Evolutionary conservation across 2,113 vertebrate genomes (phyloP).

Genomic region (Stictonetta naevosa): DNA sequence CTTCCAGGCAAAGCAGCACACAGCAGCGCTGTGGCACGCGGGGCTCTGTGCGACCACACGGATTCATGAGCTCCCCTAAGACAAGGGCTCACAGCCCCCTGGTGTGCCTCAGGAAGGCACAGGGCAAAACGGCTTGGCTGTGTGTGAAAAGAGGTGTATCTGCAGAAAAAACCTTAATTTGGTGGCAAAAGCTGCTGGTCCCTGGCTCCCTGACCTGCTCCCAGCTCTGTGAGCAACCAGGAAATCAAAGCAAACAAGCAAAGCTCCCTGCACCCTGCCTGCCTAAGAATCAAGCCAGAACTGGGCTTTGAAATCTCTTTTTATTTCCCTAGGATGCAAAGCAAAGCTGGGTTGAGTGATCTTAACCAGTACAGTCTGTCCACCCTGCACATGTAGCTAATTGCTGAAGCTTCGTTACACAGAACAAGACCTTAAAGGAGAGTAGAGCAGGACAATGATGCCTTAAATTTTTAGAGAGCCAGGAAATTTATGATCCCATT

Average conservation of each 20-base stretch:
- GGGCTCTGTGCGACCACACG: neutral
- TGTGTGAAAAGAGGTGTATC: neutral
- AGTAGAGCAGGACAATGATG: neutral
- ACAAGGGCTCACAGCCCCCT: neutral
- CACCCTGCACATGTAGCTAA: neutral
- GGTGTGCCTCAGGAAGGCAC: rapidly evolving
- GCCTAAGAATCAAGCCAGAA: neutral
- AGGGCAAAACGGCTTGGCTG: neutral
- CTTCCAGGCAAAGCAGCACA: neutral
- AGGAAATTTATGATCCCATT: slow-evolving; percentile 35
- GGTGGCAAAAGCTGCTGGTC: neutral
- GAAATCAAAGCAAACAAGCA: neutral
- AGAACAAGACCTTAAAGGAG: neutral
- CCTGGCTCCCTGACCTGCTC: neutral
- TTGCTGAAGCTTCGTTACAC: neutral
- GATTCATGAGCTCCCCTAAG: rapidly evolving
- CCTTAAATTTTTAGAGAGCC: neutral
- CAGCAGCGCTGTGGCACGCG: rapidly evolving
- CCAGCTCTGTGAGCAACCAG: neutral
- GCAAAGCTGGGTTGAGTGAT: neutral
- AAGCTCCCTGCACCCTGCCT: neutral
- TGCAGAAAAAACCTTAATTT: neutral
- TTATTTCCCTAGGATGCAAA: neutral
- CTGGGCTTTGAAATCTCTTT: neutral
- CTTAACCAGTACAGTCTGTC: neutral